phyloP scores from a whole-genome alignment of 2,797 vertebrate species.

The Aythya fuligula region DNA sequence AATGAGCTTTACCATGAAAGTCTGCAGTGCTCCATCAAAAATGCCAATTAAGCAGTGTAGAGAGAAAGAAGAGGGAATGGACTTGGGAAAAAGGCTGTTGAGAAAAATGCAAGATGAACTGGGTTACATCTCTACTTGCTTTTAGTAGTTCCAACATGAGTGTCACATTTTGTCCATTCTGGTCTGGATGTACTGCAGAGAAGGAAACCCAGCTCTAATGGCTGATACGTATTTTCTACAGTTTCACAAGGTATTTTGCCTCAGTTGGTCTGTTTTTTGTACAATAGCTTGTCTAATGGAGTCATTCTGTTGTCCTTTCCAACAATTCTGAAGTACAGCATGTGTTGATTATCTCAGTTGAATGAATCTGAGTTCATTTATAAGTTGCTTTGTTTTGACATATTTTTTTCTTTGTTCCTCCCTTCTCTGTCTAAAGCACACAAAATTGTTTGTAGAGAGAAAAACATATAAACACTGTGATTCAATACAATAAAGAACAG shows the following conservation, averaged over 20 bases:
- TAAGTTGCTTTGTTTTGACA: constrained; percentile 54
- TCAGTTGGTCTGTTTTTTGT: constrained; percentile 9
- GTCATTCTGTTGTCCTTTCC: constrained; percentile 15
- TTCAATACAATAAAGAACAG: constrained; percentile 48
- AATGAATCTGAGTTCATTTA: constrained; percentile 60
- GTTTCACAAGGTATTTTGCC: constrained; percentile 42
- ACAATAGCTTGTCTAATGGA: constrained; percentile 7
- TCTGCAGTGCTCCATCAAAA: not conserved
- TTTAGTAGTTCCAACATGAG: not conserved
- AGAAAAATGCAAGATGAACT: not conserved
- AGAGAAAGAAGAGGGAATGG: not conserved
- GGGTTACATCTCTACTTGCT: not conserved
- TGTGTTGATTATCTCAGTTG: constrained; percentile 61
- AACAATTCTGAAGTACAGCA: constrained; percentile 53
- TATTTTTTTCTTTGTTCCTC: constrained; percentile 49
- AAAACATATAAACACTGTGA: constrained; percentile 35
- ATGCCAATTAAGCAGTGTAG: not conserved
- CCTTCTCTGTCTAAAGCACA: constrained; percentile 37
- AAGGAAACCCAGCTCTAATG: not conserved
- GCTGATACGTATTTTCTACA: not conserved
- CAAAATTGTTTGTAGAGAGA: not conserved
- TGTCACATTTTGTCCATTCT: not conserved
- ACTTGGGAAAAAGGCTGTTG: not conserved
- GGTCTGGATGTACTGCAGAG: not conserved
- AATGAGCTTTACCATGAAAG: not conserved